phyloP scores from a whole-genome alignment of 2,888 invertebrate genomes.

The Caenorhabditis sp. region DNA sequence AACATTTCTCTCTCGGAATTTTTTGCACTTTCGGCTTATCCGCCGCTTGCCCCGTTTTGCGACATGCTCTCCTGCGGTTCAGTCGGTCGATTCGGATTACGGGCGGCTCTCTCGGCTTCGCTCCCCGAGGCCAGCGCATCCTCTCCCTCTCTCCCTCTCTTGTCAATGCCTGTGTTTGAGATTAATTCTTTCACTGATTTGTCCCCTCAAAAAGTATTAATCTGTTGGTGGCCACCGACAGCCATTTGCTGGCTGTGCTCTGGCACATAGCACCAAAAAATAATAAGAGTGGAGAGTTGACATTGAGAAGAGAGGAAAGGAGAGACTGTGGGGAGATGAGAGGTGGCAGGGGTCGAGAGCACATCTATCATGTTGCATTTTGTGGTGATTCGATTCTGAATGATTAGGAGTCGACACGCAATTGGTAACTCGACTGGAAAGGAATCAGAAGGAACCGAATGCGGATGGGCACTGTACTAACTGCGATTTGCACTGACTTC shows the following conservation, averaged over 20 bases:
- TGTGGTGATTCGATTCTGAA: conserved; percentile 50
- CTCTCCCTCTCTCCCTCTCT: too few relatives aligned
- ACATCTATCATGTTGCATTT: conserved; percentile 57
- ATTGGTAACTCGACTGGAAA: conserved; percentile 7
- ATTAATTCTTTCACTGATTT: conserved; percentile 57
- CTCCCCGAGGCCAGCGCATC: conserved; percentile 20
- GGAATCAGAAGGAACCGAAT: neutral
- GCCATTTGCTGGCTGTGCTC: conserved; percentile 30
- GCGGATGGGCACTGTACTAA: neutral
- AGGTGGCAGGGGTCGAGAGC: conserved; percentile 22
- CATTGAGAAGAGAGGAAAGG: conserved; percentile 13
- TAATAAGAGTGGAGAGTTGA: conserved; percentile 8
- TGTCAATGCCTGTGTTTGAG: conserved; percentile 39
- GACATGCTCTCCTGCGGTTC: conserved; percentile 15
- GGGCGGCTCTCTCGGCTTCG: conserved; percentile 11
- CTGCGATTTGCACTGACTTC: conserved; percentile 8
- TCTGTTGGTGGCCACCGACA: conserved; percentile 47
- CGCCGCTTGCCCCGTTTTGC: neutral
- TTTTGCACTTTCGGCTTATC: conserved; percentile 3
- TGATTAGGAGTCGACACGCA: conserved; percentile 48
- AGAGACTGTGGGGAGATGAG: neutral
- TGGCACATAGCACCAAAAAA: conserved; percentile 24
- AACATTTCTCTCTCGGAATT: neutral
- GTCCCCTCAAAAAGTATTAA: conserved; percentile 57
- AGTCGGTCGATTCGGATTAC: conserved; percentile 55